Conservation (phyloP, 2,113 vertebrate species). For the Manacus vitellinus region DNA sequence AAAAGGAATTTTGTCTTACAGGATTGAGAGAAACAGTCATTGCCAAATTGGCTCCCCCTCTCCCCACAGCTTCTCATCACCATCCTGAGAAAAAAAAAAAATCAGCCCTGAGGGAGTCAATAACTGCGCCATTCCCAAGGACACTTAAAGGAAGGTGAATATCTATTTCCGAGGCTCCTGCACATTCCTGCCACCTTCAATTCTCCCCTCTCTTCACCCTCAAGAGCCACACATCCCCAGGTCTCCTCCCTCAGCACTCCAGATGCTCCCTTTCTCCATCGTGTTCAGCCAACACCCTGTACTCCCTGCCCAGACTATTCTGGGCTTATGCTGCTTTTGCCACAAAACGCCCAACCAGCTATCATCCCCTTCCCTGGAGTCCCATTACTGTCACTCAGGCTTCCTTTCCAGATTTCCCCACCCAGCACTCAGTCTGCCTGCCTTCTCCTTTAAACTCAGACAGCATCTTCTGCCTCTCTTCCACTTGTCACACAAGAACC, state of each 20-base stretch:
- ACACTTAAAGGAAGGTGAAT: constrained; percentile 17
- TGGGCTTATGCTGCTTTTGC: neutral
- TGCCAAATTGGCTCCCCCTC: neutral
- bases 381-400: constrained; percentile 61
- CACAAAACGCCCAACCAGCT: constrained; percentile 15
- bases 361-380: constrained; percentile 10
- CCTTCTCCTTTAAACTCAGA: neutral
- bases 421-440: neutral
- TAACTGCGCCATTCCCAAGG: constrained; percentile 6
- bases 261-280: neutral
- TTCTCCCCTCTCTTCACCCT: neutral
- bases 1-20: constrained; percentile 1
- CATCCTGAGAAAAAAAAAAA: neutral
- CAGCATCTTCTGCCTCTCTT: constrained; percentile 8
- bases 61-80: neutral
- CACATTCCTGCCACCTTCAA: neutral
- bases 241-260: neutral
- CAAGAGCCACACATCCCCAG: neutral
- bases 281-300: neutral
- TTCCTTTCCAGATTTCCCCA: constrained; percentile 25
- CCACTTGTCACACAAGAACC: neutral
- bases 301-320: constrained; percentile 36
- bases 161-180: neutral
- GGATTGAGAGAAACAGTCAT: neutral
- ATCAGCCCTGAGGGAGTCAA: neutral